Evolutionary conservation across 2,888 invertebrate genomes (phyloP), one percentile per base, ranked within the genome.

Genomic region (Tinea trinotella): DNA sequence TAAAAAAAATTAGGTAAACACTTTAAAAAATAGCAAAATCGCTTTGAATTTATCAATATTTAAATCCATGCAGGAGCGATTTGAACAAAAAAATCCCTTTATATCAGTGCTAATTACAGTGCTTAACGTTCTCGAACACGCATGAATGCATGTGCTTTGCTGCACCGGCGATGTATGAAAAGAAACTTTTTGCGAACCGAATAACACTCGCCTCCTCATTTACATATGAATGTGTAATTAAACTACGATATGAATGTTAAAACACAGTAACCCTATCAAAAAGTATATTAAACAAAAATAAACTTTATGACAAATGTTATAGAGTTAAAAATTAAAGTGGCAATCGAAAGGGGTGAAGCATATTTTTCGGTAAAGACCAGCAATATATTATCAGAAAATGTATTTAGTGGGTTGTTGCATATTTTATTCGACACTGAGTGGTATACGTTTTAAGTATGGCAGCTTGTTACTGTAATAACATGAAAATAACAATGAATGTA

Each of bases 211-310:
- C 69, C 70, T 67, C 68, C 69, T 72, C 64, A 85, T 85, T 84
- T 82, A 72, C 83, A 84, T 85, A 79, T 83, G 82, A 84, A 84
- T 84, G 74, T 79, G 76, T 84, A 83, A 84, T 84, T 84, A 84
- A 81, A 79, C 71, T 74, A 71, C 74, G 73, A 62, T 68, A 72
- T 74, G 76, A 78, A 77, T 77, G 70, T 68, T 67, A 71, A 74
- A 74, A 76, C 69, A 71, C 65, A 67, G 65, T 65, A 65, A 65
- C 68, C 69, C 66, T 67, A 64, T 56, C 59, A 55, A 55, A 24
- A 50, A 12, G 13, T 15, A 5, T 12, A 3, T 19, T 18, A 22
- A 17, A 10, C 19, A 35, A 50, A 58, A 40, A 56, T 56, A 60
- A 57, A 58, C 58, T 56, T 59, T 59, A 59, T 59, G 56, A 62